A percentile compares a stretch with the other conserved stretches of the same genome.
Conservation (phyloP, 1,140 invertebrate species). For the Arion vulgaris region DNA sequence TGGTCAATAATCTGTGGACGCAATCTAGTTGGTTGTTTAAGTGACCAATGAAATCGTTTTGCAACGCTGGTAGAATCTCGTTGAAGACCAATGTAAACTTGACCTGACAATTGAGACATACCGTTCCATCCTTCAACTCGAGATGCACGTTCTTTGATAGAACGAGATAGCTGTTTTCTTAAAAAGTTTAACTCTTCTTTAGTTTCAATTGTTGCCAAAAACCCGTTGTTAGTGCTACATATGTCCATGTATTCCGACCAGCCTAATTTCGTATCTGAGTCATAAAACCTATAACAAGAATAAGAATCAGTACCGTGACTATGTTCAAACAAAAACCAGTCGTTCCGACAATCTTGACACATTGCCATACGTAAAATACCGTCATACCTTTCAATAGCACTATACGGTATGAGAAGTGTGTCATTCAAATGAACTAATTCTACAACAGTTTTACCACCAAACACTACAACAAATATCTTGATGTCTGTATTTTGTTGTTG, state of each 20-base stretch:
- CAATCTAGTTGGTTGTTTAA: background rate
- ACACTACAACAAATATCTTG: background rate
- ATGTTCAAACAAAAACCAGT: background rate
- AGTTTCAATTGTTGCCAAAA: background rate
- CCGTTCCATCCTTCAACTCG: background rate
- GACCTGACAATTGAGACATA: background rate
- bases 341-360: background rate
- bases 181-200: background rate
- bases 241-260: background rate
- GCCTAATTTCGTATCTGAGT: background rate
- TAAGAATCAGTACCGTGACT: background rate
- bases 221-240: no score
- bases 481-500: background rate
- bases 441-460: background rate
- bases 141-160: no score
- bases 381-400: background rate
- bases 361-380: background rate
- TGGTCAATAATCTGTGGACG: background rate
- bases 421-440: background rate
- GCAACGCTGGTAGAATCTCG: background rate
- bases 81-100: background rate
- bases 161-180: background rate
- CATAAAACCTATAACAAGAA: background rate
- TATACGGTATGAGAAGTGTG: background rate
- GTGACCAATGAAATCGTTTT: background rate